Base-by-base conservation (phyloP, 2,113 vertebrate genomes). In the Tursiops truncatus region DNA sequence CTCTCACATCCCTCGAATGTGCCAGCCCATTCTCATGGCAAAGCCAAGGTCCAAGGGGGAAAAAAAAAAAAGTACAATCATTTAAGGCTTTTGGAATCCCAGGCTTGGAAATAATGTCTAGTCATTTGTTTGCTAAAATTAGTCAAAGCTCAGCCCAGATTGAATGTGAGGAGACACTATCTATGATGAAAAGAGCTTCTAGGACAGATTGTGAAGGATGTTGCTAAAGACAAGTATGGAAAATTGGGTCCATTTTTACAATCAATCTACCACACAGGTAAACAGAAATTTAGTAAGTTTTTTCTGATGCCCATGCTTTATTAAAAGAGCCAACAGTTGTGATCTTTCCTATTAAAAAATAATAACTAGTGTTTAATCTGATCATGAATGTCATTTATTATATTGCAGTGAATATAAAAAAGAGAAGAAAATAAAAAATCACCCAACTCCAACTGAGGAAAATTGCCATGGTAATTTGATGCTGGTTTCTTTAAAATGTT, bases 401-500 rank as follows among this genome's bases (percentile, higher is more conserved):
- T 50, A 33, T 26, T 25, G n/a, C 1, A 47, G 36, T 10, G 63
- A 92, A 68, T 41, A 92, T 25, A 71, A 88, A 83, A 80, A 90
- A 79, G 3, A 79, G 14, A 33, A 80, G 14, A 81, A 92, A 81
- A 73, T 63, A 15, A 25, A 74, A 89, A 26, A 74, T 81, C 60
- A 89, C 23, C 10, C 12, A 87, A 81, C n/a, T 71, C 38, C 77
- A 92, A 96, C 3, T 9, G 47, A 91, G 85, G 70, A 89, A 89
- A 89, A 23, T 41, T 47, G 12, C 6, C 6, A 41, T 33, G 36
- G 36, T 92, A 67, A 82, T 67, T 70, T 84, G 2, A 60, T 74
- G 67, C 33, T 85, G 25, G 79, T 92, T 94, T 44, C 67, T 41
- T 81, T 38, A 80, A 93, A 91, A 89, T 74, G n/a, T 63, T 86